These are phyloP conservation scores for Anoncus sp. DNA, from an alignment of 2,888 invertebrate species.

Conservation along the genomic window DNA sequence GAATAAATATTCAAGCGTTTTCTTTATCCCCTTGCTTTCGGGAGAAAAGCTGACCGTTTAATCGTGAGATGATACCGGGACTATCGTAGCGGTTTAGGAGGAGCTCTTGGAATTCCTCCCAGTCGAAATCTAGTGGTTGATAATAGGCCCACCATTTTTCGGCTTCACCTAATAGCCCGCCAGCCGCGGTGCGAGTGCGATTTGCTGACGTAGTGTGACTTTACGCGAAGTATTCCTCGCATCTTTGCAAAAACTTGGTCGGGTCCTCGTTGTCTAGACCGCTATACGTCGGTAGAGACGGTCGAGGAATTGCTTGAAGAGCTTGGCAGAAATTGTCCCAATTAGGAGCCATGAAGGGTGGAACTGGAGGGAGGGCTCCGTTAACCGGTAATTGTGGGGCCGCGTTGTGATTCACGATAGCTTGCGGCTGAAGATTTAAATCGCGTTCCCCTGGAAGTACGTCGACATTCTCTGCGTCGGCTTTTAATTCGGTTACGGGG, in stretches of 20 bases:
- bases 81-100: not conserved
- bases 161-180: not conserved
- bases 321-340: too few species aligned
- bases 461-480: too few species aligned
- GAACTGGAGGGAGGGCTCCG: too few species aligned
- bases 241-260: not conserved
- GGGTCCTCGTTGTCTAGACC: too few species aligned
- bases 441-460: too few species aligned
- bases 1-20: not conserved
- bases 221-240: not conserved
- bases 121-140: not conserved
- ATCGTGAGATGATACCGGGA: not conserved
- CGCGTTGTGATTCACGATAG: too few species aligned
- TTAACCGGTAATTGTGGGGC: too few species aligned
- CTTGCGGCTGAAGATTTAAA: too few species aligned
- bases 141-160: not conserved
- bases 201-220: not conserved
- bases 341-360: too few species aligned
- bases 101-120: not conserved
- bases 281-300: too few species aligned
- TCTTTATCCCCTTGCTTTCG: not conserved
- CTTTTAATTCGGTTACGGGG: too few species aligned
- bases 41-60: slow-evolving; percentile 4
- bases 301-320: too few species aligned
- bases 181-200: not conserved